Evolutionary conservation across 2,113 vertebrate genomes (phyloP), one percentile per base, ranked within the genome.

Genomic region (Nymphicus hollandicus): DNA sequence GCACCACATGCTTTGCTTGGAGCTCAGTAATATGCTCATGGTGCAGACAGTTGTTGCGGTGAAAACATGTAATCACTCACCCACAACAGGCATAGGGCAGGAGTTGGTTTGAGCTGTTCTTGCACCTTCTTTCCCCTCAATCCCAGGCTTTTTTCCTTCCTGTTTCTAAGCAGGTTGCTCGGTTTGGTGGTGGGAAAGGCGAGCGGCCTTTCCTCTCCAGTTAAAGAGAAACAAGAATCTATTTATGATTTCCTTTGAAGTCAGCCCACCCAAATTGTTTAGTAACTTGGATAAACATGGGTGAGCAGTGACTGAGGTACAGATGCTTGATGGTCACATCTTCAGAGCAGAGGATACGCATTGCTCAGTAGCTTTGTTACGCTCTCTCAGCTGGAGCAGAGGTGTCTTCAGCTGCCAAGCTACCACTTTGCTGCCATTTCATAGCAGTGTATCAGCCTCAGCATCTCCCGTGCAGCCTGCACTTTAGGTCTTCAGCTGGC

Each of bases 291-390:
- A 12, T 55, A 15, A 63, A 8, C 50, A 15, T 2, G 60, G 68
- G 2, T 18, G 76, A 58, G 76, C 91, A 37, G n/a, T 19, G 92
- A 1, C 58, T 52, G 35, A 33, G 70, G 22, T 24, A 0, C 6
- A 9, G 11, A 2, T 20, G 41, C 37, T 17, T 2, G 7, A 7
- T 0, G 4, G 9, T 55, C 22, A 0, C 33, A 2, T 17, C 53
- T 14, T 2, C 79, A 27, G 52, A 33, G 8, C 27, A 11, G 22
- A 3, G 55, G 41, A 11, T 10, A 7, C 5, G 0, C 15, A 0
- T 23, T 66, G 68, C 79, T 92, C 77, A 8, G 1, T 27, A 49
- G 86, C 53, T 44, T 49, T 9, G 1, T 11, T 17, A 2, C 19
- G 4, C 6, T 0, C 2, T 17, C 71, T 28, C 60, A 35, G 49